These are phyloP conservation scores for Mycetomoellerius zeteki DNA, from an alignment of 1,140 invertebrate genomes.

Conservation along the genomic window DNA sequence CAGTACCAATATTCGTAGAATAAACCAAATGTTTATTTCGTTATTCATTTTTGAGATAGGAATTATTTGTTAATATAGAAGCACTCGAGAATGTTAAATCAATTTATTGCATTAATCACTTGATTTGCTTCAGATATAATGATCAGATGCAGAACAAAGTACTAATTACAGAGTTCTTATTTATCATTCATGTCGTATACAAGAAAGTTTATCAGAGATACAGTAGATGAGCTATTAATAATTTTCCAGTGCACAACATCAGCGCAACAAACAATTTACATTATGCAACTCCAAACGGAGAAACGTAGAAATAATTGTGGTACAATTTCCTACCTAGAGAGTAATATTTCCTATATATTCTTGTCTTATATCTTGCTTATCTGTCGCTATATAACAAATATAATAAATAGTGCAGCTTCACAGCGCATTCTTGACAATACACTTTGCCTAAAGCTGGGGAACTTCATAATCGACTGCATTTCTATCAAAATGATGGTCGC, in stretches of 20 bases:
- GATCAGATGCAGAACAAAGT: constrained; percentile 12
- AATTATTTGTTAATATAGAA: neutral
- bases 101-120: neutral
- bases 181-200: constrained; percentile 29
- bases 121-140: constrained; percentile 10
- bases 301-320: constrained; percentile 53
- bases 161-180: constrained; percentile 38
- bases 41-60: neutral
- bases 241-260: constrained; percentile 22
- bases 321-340: neutral
- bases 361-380: constrained; percentile 9
- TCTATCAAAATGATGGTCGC: constrained; percentile 20
- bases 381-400: neutral
- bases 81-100: neutral
- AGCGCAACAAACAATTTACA: constrained; percentile 48
- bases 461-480: neutral
- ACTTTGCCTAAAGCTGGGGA: neutral
- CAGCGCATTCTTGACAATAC: neutral
- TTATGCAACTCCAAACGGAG: constrained; percentile 25
- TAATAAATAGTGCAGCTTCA: neutral
- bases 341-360: neutral
- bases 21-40: constrained; percentile 35
- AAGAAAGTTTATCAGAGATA: constrained; percentile 33
- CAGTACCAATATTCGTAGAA: neutral
- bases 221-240: constrained; percentile 48